phyloP scores from a whole-genome alignment of 2,113 vertebrate species.

The Chloebia gouldiae region DNA sequence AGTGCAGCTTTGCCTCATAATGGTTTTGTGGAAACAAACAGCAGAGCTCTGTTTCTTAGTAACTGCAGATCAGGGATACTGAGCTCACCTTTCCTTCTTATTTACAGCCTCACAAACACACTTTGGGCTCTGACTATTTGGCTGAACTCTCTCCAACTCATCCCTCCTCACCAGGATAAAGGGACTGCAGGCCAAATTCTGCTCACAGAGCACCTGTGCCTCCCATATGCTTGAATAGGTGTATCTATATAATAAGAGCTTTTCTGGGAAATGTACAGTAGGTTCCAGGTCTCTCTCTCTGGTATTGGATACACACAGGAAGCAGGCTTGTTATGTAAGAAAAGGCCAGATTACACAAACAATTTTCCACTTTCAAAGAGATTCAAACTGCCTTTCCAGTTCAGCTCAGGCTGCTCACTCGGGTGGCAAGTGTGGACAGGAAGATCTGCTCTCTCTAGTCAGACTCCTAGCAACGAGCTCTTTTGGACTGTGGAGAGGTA shows the following conservation, averaged over 20 bases:
- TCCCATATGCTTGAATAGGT: slow-evolving; percentile 45
- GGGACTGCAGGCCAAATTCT: slow-evolving; percentile 12
- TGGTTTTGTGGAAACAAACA: background rate
- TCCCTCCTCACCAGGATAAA: slow-evolving; percentile 16
- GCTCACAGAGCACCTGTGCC: slow-evolving; percentile 25
- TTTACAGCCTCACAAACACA: slow-evolving; percentile 1
- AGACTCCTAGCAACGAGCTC: background rate
- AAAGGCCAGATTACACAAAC: slow-evolving; percentile 16
- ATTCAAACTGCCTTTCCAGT: background rate
- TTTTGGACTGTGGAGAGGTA: background rate
- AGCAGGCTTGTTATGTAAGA: slow-evolving; percentile 20
- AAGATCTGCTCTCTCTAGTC: background rate
- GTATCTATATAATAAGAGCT: background rate
- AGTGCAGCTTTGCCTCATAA: background rate
- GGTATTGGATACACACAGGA: background rate
- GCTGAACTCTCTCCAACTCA: slow-evolving; percentile 13
- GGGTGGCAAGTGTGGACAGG: background rate
- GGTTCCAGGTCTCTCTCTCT: background rate
- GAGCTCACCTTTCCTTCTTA: background rate
- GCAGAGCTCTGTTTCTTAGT: background rate
- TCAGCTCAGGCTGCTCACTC: background rate
- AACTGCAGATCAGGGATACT: background rate
- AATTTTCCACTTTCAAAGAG: background rate
- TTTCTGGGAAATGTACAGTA: background rate
- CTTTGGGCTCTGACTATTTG: background rate